These are phyloP conservation scores for Apodemia duryi DNA, from an alignment of 2,888 invertebrate genomes.

Conservation along the genomic window DNA sequence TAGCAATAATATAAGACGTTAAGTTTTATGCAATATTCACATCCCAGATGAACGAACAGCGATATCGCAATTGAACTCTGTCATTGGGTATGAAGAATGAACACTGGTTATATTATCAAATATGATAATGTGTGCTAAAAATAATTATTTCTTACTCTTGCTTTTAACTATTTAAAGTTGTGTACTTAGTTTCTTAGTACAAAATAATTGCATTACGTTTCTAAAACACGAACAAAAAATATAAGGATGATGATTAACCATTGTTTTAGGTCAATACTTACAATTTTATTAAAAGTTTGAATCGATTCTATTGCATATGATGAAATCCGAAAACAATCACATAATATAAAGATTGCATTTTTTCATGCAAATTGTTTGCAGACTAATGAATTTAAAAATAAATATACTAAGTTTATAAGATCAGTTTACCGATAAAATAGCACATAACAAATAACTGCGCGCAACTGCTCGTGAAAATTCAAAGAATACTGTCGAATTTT, in stretches of 20 bases:
- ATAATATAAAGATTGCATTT: background rate
- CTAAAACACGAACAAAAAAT: too few relatives aligned
- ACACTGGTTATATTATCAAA: conserved; percentile 48
- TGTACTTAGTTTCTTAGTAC: too few relatives aligned
- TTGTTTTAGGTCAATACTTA: too few relatives aligned
- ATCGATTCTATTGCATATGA: background rate
- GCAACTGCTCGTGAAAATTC: background rate
- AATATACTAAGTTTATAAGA: too few relatives aligned
- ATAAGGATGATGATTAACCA: too few relatives aligned
- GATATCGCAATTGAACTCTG: conserved; percentile 46
- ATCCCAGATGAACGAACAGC: conserved; percentile 29
- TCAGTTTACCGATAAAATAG: background rate
- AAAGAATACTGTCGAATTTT: background rate
- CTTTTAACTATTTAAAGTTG: conserved; percentile 13
- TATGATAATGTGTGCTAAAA: conserved; percentile 51
- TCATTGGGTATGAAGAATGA: conserved; percentile 39
- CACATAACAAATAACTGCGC: background rate
- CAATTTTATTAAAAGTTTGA: too few relatives aligned
- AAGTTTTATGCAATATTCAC: conserved; percentile 1
- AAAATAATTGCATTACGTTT: too few relatives aligned
- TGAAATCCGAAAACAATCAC: background rate
- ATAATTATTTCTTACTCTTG: conserved; percentile 35
- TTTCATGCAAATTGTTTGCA: background rate
- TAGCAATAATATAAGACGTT: too few relatives aligned
- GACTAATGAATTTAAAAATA: too few relatives aligned